Percentiles rank a stretch among this genome's conserved stretches.
Evolutionary conservation across 2,888 invertebrate species (phyloP).

Genomic region (Xestia xanthographa): DNA sequence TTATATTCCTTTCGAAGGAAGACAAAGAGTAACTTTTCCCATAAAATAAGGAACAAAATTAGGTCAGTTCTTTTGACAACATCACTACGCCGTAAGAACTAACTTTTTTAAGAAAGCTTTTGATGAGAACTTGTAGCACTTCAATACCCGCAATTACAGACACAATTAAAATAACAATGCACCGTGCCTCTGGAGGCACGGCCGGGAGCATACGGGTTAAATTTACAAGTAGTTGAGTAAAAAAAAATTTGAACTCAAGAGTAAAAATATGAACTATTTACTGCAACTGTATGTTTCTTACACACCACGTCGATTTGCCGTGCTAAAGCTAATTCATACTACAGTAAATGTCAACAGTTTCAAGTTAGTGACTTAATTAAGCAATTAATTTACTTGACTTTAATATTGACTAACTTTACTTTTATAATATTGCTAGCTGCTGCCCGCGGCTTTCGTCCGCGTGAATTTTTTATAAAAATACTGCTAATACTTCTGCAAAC

Average conservation of each 20-base stretch:
- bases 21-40: neutral
- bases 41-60: slow-evolving; percentile 14
- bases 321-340: neutral
- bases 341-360: neutral
- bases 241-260: neutral
- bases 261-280: neutral
- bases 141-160: too few relatives aligned
- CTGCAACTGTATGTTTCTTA: neutral
- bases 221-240: slow-evolving; percentile 21
- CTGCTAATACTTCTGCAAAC: too few relatives aligned
- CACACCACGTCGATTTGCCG: neutral
- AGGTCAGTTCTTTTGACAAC: neutral
- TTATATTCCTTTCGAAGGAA: neutral
- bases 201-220: too few relatives aligned
- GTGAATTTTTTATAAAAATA: too few relatives aligned
- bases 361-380: neutral
- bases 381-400: neutral
- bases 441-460: too few relatives aligned
- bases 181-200: too few relatives aligned
- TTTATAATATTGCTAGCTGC: too few relatives aligned
- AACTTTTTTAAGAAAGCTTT: slow-evolving; percentile 4
- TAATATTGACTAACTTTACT: neutral
- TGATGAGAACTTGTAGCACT: too few relatives aligned
- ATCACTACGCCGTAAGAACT: neutral
- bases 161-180: too few relatives aligned